phyloP scores from a whole-genome alignment of 2,888 invertebrate genomes.

The Allophyes oxyacanthae region DNA sequence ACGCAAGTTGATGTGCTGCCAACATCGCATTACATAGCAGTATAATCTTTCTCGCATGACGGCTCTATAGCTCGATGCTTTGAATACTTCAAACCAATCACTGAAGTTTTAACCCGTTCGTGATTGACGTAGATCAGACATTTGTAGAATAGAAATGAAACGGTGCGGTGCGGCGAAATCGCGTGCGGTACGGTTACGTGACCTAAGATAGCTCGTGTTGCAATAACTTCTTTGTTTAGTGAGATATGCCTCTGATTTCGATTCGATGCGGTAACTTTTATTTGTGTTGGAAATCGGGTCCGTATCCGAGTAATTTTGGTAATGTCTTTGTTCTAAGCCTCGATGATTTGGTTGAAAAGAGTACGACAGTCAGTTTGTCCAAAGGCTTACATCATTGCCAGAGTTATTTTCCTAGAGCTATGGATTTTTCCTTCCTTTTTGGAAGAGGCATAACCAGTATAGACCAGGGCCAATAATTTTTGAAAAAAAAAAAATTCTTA shows the following conservation, averaged over 20 bases:
- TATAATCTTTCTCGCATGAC: too few relatives aligned
- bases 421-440: too few relatives aligned
- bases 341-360: too few relatives aligned
- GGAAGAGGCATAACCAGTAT: too few relatives aligned
- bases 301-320: background rate
- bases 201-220: slow-evolving; percentile 44
- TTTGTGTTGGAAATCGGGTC: slow-evolving; percentile 1
- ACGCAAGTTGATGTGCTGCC: slow-evolving; percentile 8
- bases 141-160: slow-evolving; percentile 18
- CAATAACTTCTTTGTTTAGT: slow-evolving; percentile 35
- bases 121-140: slow-evolving; percentile 30
- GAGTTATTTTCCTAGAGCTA: too few relatives aligned
- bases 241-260: slow-evolving; percentile 24
- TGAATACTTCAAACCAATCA: slow-evolving; percentile 44
- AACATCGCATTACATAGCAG: too few relatives aligned
- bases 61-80: background rate
- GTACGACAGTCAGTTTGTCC: too few relatives aligned
- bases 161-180: slow-evolving; percentile 45
- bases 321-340: background rate
- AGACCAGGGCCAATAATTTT: too few relatives aligned
- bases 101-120: slow-evolving; percentile 39
- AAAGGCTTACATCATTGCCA: too few relatives aligned
- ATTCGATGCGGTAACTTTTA: slow-evolving; percentile 18
- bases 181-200: slow-evolving; percentile 62
- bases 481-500: too few relatives aligned